Evolutionary conservation across 2,113 vertebrate genomes (phyloP).

Genomic region (Pelobates fuscus): DNA sequence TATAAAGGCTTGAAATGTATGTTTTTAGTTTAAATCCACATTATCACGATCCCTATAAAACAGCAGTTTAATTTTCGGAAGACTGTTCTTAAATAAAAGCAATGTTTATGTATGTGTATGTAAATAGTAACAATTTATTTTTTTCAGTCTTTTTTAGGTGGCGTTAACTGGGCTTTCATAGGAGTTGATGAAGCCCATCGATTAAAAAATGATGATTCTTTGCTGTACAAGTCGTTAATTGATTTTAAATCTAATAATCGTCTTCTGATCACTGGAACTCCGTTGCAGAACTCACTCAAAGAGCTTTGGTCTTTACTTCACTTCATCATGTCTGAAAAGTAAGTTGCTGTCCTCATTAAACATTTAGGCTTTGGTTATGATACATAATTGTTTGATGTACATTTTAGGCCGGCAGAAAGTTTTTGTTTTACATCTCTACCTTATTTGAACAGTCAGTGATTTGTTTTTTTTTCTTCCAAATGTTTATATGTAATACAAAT

Average conservation of each 20-base stretch:
- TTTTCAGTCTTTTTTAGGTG: slow-evolving; percentile 91
- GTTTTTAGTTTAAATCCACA: too few species aligned
- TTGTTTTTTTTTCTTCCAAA: not conserved
- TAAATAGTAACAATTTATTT: too few species aligned
- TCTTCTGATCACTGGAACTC: slow-evolving; percentile 96
- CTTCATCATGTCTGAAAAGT: slow-evolving; percentile 99
- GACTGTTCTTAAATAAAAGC: too few species aligned
- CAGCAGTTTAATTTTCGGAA: too few species aligned
- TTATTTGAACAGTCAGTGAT: too few species aligned
- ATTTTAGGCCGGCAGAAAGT: too few species aligned
- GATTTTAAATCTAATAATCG: slow-evolving; percentile 97
- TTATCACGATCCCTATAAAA: too few species aligned
- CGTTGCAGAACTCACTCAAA: slow-evolving; percentile 96
- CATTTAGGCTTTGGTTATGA: not conserved
- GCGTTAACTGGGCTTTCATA: slow-evolving; percentile 92
- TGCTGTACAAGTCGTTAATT: slow-evolving; percentile 97
- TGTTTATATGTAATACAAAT: not conserved
- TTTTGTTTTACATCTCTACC: too few species aligned
- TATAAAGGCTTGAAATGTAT: too few species aligned
- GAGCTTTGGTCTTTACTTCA: slow-evolving; percentile 97
- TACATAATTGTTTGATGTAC: too few species aligned
- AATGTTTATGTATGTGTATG: too few species aligned
- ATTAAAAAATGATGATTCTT: slow-evolving; percentile 96
- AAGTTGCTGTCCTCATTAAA: slow-evolving; percentile 60
- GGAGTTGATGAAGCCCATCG: slow-evolving; percentile 97